Evolutionary conservation across 2,888 invertebrate genomes (phyloP), one percentile per base, ranked within the genome.

Genomic region (Corbicula japonica): DNA sequence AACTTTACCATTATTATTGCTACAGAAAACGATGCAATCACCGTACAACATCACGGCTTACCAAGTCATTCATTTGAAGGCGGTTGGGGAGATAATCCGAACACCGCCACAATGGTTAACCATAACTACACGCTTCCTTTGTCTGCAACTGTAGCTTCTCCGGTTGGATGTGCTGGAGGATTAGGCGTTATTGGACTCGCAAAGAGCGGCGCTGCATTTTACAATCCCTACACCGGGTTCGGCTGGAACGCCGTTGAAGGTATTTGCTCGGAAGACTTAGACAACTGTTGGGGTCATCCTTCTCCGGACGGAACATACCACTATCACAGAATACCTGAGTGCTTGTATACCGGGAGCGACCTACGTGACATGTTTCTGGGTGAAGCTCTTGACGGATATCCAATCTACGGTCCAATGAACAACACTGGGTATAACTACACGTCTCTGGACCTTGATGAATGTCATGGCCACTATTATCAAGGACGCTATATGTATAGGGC

Each of bases 191-290:
- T 83, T 18, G 83, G 70, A 2, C 60, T 83, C 44, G 61, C 83
- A 1, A 50, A 69, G 3, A 80, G 72, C 32, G 83, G 83, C 0
- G 80, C 71, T 15, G 62, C 77, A 6, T 63, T 83, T 21, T 83
- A 58, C 28, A 80, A 83, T 38, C 80, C 80, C 15, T 72, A 80
- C 44, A 77, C 83, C 0, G 63, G 54, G 6, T 52, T 46, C 8
- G 61, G 73, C 10, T 48, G 69, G 18, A 83, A 83, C 48, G 83
- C 83, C 1, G 83, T 83, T 0, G 83, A 83, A 38, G 83, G 83
- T 0, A 44, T 68, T 2, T 68, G 75, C 23, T 48, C 60, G 15
- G 83, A 83, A 56, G 70, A 65, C 0, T 83, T 83, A 35, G 83
- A 83, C 48, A 50, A 46, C 18, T 83, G 80, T 48, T 72, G 69